Evolutionary conservation across 2,113 vertebrate genomes (phyloP), one percentile per base, ranked within the genome.

Genomic region (Percopsis transmontana): DNA sequence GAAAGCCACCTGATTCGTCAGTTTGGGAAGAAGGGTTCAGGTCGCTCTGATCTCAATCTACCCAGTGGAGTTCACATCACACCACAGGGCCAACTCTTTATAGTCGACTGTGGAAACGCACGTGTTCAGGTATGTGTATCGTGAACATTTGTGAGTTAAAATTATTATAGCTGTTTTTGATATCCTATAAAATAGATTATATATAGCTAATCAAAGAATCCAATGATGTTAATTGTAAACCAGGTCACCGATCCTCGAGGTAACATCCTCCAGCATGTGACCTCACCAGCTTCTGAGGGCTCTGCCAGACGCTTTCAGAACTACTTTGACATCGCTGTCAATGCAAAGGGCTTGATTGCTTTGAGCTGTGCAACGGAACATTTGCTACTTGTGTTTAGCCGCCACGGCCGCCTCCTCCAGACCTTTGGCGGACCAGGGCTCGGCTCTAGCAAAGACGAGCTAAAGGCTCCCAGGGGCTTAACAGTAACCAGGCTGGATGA

Each of bases 51-150:
- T 24, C 80, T 94, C 52, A 91, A 89, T 2, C 72, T 94, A 4
- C 93, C 92, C n/a, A 92, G 90, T 69, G 93, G 93, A 12, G 71
- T 93, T 15, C 87, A 91, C 20, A 75, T 76, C 23, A 91, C 90
- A 1, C 76, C 85, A 3, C 83, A 90, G 42, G 91, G 93, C 2
- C 85, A 91, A 16, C 82, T 94, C 18, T 94, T 90, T 40, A 83
- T 93, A 18, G 93, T 93, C 21, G 93, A 94, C 65, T 92, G 91
- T 16, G 93, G 93, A 48, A 94, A 94, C 58, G 86, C 89, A n/a
- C 90, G 93, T 20, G 65, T 94, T 64, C 89, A 90, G 87, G 86
- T 90, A 78, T 53, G 78, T 77, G 15, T 41, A 56, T 39, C 3
- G 27, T 23, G 7, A 45, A 2, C 24, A 21, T 16, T 16, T 45